Conservation (phyloP, 2,888 invertebrate species). For the Sepioteuthis lessoniana region DNA sequence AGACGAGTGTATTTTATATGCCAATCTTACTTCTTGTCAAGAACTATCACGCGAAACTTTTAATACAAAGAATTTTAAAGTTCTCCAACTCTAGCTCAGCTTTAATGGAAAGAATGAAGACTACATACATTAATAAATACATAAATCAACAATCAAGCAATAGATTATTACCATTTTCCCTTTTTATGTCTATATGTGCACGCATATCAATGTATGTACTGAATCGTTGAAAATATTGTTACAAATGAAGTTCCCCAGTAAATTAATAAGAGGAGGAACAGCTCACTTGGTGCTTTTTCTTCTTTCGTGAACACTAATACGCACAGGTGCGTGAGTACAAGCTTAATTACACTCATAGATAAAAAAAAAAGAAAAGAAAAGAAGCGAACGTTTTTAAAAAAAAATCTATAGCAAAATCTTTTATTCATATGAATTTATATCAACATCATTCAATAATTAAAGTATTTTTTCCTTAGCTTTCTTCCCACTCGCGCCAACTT, state of each 20-base stretch:
- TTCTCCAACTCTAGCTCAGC: not conserved
- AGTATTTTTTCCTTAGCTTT: too few species aligned
- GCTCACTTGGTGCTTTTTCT: not conserved
- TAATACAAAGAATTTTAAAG: constrained; percentile 6
- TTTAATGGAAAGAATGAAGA: not conserved
- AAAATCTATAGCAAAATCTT: too few species aligned
- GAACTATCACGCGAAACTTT: constrained; percentile 24
- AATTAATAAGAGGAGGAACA: not conserved
- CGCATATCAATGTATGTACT: not conserved
- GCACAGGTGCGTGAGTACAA: too few species aligned
- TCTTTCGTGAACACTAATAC: not conserved
- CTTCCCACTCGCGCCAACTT: too few species aligned
- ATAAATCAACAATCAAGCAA: not conserved
- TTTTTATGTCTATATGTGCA: not conserved
- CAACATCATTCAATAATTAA: too few species aligned
- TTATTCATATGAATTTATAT: too few species aligned
- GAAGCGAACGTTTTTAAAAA: too few species aligned
- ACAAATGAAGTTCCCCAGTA: not conserved
- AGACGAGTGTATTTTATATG: not conserved
- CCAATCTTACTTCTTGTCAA: constrained; percentile 13
- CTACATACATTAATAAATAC: not conserved
- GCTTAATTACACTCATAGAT: too few species aligned
- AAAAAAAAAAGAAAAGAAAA: too few species aligned
- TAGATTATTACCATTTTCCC: too few species aligned
- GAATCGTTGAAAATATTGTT: not conserved